Base-by-base conservation (phyloP, 2,113 vertebrate species). In the Phyllostomus hastatus region DNA sequence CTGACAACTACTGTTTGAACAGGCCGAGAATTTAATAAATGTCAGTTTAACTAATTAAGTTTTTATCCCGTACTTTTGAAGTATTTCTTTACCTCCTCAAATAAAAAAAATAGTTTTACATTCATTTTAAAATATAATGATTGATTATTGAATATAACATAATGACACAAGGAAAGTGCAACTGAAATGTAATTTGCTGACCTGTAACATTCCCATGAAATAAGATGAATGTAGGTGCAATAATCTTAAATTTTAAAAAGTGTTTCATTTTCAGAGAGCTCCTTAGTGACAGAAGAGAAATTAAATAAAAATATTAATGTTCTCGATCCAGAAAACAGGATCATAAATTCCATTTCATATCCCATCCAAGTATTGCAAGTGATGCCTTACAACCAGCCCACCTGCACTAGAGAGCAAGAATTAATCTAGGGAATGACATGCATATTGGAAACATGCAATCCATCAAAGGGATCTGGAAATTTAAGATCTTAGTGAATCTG, bases 301-400 rank as follows among this genome's bases (percentile, higher is more conserved):
- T 92, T 88, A 96, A 93, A 89, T 91, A 89, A 72, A 92, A 93
- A 91, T 91, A 91, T 87, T 91, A 91, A 95, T 64, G 24, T 41
- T 89, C 35, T 48, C 64, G 90, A 81, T 46, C n/a, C n/a, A 76
- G 26, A 43, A 97, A 88, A 93, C 16, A 50, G 8, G 43, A 84
- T 57, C 78, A 88, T 85, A 92, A 90, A 91, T 92, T 19, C n/a
- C 38, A 41, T 17, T 72, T 54, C 26, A 92, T 81, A 85, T 67
- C 9, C 20, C 61, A 69, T 67, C 19, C n/a, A 90, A 78, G 76
- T 64, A 73, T 35, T 94, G 2, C 26, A 69, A 82, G 57, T 50
- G 24, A 86, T 38, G 3, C 24, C 35, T 81, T 11, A 90, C 78
- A 93, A 1, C 8, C 48, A 88, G n/a, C 8, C 35, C 7, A 84